Conservation (phyloP, 2,113 vertebrate species). For the Orycteropus afer region DNA sequence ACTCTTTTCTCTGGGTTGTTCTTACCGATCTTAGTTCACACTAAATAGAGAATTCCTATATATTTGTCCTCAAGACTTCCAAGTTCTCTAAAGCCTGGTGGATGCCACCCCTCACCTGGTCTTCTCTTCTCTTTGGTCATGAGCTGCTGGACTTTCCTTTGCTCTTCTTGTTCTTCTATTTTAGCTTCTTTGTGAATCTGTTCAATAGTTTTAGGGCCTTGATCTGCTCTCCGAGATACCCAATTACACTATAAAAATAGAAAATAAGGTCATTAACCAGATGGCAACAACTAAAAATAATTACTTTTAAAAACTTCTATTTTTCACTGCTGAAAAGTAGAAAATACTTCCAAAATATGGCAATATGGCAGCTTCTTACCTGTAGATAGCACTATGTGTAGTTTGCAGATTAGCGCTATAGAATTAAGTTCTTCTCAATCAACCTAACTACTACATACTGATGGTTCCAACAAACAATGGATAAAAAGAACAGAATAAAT, state of each 20-base stretch:
- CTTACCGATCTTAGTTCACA: not conserved
- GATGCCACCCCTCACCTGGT: conserved; percentile 87
- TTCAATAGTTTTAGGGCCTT: conserved; percentile 98
- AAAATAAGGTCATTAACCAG: conserved; percentile 54
- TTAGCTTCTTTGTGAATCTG: conserved; percentile 99
- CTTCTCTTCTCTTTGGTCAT: conserved; percentile 97
- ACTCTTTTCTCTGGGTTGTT: not conserved
- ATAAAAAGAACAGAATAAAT: not conserved
- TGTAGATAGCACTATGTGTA: not conserved
- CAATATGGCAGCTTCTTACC: not conserved
- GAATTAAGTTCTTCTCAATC: not conserved
- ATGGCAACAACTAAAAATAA: not conserved
- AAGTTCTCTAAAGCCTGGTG: not conserved
- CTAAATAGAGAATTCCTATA: not conserved
- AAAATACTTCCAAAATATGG: not conserved
- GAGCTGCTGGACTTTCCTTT: conserved; percentile 97
- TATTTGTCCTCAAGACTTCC: not conserved
- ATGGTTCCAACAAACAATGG: not conserved
- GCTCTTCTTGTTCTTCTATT: conserved; percentile 98
- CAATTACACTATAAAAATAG: conserved; percentile 92
- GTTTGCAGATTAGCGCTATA: not conserved
- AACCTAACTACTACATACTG: not conserved
- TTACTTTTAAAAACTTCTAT: not conserved
- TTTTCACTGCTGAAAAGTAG: conserved; percentile 11
- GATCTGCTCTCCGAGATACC: conserved; percentile 96